phyloP scores from a whole-genome alignment of 2,888 invertebrate species.

The Trissoscelio sp. region DNA sequence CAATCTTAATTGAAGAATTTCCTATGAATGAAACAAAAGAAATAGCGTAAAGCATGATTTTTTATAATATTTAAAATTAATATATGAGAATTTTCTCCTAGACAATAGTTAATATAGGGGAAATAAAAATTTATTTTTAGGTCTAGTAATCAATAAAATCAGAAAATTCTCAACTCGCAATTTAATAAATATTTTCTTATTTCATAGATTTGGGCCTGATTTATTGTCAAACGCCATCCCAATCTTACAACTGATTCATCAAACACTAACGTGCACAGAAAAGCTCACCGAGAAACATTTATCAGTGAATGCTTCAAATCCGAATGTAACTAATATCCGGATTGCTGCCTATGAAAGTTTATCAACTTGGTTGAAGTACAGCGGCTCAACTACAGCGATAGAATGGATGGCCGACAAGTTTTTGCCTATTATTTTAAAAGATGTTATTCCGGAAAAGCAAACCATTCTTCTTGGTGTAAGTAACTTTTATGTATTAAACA shows the following conservation, averaged over 20 bases:
- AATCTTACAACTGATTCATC: slow-evolving; percentile 76
- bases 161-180: too few species aligned
- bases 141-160: too few species aligned
- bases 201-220: slow-evolving; percentile 76
- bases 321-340: slow-evolving; percentile 72
- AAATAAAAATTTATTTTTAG: too few species aligned
- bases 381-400: slow-evolving; percentile 76
- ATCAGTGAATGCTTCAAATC: not conserved
- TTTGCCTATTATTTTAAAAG: slow-evolving; percentile 75
- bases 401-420: slow-evolving; percentile 77
- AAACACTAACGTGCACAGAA: slow-evolving; percentile 78
- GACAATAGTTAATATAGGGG: too few species aligned
- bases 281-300: slow-evolving; percentile 46
- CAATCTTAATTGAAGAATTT: too few species aligned
- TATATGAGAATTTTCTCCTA: too few species aligned
- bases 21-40: too few species aligned
- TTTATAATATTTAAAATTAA: too few species aligned
- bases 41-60: too few species aligned
- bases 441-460: slow-evolving; percentile 76
- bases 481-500: slow-evolving; percentile 10
- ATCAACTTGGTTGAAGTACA: slow-evolving; percentile 75
- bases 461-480: slow-evolving; percentile 75
- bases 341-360: slow-evolving; percentile 77
- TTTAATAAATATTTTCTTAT: slow-evolving; percentile 12
- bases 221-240: slow-evolving; percentile 76